A percentile compares a stretch with the other conserved stretches of the same genome.
These are phyloP conservation scores for Pterostichus niger DNA, from an alignment of 2,888 invertebrate species.

Conservation along the genomic window DNA sequence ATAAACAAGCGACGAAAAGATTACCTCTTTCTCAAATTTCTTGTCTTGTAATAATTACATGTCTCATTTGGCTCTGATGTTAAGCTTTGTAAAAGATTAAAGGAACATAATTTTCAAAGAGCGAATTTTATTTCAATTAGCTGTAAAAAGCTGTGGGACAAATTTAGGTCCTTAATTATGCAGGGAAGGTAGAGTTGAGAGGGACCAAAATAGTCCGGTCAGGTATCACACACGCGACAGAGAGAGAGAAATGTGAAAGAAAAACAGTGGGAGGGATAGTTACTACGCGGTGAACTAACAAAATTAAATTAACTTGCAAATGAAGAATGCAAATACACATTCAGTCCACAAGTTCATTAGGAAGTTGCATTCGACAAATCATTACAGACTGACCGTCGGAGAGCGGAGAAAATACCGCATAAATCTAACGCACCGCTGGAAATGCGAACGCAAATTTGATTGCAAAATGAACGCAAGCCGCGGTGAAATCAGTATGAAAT, in stretches of 20 bases:
- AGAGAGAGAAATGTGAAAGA: slow-evolving; percentile 15
- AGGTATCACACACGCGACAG: not conserved
- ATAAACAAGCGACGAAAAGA: too few species aligned
- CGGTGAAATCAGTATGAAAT: slow-evolving; percentile 40
- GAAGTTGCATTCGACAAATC: slow-evolving; percentile 47
- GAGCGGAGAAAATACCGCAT: slow-evolving; percentile 27
- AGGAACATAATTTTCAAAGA: too few species aligned
- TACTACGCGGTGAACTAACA: slow-evolving; percentile 38
- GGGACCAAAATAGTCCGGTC: not conserved
- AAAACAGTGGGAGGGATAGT: slow-evolving; percentile 35
- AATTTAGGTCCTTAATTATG: too few species aligned
- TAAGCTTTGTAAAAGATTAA: too few species aligned
- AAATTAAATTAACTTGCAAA: slow-evolving; percentile 55
- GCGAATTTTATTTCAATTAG: too few species aligned
- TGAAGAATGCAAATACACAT: slow-evolving; percentile 60
- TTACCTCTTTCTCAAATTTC: too few species aligned
- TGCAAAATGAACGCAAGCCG: slow-evolving; percentile 1
- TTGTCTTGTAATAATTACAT: too few species aligned
- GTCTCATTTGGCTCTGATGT: too few species aligned
- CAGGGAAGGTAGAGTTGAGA: slow-evolving; percentile 13
- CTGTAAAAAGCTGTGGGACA: too few species aligned
- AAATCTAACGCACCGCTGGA: slow-evolving; percentile 17
- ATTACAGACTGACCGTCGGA: slow-evolving; percentile 26
- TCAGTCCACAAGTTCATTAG: slow-evolving; percentile 44
- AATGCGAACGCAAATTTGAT: slow-evolving; percentile 15